Evolutionary conservation across 2,888 invertebrate genomes (phyloP).

Genomic region (Platycheirus albimanus): DNA sequence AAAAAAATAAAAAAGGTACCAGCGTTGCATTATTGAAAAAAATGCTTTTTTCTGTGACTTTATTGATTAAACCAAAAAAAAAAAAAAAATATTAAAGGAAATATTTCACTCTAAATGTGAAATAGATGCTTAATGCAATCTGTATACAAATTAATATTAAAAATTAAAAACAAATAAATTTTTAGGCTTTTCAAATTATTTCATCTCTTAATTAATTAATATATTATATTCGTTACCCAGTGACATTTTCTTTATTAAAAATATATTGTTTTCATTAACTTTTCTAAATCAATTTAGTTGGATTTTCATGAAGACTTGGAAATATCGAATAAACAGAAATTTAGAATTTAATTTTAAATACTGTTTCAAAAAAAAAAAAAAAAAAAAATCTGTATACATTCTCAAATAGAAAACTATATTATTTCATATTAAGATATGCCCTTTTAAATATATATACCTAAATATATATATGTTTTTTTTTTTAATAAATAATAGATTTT

Average conservation of each 20-base stretch:
- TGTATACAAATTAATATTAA: constrained; percentile 58
- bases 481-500: constrained; percentile 59
- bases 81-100: neutral
- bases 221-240: constrained; percentile 21
- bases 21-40: constrained; percentile 19
- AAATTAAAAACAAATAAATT: constrained; percentile 8
- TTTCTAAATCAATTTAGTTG: constrained; percentile 22
- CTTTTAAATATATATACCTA: constrained; percentile 33
- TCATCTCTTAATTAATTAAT: constrained; percentile 7
- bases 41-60: constrained; percentile 57
- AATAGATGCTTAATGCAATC: constrained; percentile 41
- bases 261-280: constrained; percentile 6
- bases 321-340: constrained; percentile 54
- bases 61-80: constrained; percentile 58
- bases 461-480: constrained; percentile 37
- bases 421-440: constrained; percentile 43
- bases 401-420: constrained; percentile 33
- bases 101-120: constrained; percentile 15
- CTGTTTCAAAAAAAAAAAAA: constrained; percentile 41
- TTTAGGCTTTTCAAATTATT: constrained; percentile 27
- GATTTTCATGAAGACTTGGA: constrained; percentile 32
- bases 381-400: constrained; percentile 38
- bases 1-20: neutral
- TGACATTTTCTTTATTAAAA: constrained; percentile 4
- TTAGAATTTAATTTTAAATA: constrained; percentile 64